phyloP scores from a whole-genome alignment of 1,140 invertebrate genomes.

The Scaptodrosophila lebanonensis region DNA sequence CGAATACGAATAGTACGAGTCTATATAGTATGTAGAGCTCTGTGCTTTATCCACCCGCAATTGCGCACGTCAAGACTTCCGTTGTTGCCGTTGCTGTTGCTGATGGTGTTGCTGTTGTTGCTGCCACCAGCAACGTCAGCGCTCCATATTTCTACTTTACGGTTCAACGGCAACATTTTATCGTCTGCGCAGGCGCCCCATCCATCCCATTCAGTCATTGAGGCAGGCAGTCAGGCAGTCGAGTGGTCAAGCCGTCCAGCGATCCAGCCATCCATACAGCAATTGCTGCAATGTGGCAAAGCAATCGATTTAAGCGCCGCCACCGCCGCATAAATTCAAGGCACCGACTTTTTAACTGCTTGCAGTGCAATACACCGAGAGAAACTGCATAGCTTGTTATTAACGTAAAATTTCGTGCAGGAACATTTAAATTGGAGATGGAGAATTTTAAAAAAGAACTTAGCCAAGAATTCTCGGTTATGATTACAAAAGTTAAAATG shows the following conservation, averaged over 20 bases:
- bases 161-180: slow-evolving; percentile 53
- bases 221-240: slow-evolving; percentile 7
- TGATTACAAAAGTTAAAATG: too few species aligned
- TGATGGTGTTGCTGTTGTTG: slow-evolving; percentile 1
- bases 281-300: slow-evolving; percentile 71
- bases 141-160: slow-evolving; percentile 69
- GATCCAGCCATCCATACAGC: slow-evolving; percentile 27
- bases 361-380: too few species aligned
- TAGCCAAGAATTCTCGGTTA: too few species aligned
- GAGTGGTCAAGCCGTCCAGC: slow-evolving; percentile 5
- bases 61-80: slow-evolving; percentile 33
- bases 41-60: slow-evolving; percentile 54
- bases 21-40: too few species aligned
- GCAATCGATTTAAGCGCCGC: slow-evolving; percentile 69
- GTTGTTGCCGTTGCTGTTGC: neutral
- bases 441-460: too few species aligned
- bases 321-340: slow-evolving; percentile 59
- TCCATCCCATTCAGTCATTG: slow-evolving; percentile 9
- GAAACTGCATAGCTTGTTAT: too few species aligned
- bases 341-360: slow-evolving; percentile 12
- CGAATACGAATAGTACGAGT: too few species aligned
- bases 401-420: too few species aligned
- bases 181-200: slow-evolving; percentile 7
- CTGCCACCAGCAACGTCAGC: slow-evolving; percentile 5
- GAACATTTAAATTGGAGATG: too few species aligned